Evolutionary conservation across 2,113 vertebrate genomes (phyloP).

Genomic region (Peromyscus polionotus): DNA sequence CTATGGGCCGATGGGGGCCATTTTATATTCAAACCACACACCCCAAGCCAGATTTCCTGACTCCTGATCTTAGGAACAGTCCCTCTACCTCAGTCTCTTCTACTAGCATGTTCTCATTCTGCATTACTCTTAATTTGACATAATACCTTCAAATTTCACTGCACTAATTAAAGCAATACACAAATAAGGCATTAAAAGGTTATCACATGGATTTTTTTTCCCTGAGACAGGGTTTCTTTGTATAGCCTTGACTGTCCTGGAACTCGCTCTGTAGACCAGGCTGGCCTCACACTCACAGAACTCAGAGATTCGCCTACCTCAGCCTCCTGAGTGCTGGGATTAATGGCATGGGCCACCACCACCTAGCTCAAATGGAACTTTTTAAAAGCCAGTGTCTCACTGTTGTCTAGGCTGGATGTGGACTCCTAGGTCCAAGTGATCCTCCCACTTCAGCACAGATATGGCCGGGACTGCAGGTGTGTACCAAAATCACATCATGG

Average conservation of each 20-base stretch:
- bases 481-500: background rate
- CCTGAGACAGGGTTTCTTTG: too few species aligned
- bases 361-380: background rate
- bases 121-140: constrained; percentile 38
- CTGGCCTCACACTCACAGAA: too few species aligned
- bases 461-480: background rate
- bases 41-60: background rate
- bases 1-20: too few species aligned
- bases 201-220: background rate
- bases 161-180: constrained; percentile 28
- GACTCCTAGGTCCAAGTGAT: background rate
- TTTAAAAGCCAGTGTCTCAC: background rate
- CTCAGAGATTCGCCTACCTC: too few species aligned
- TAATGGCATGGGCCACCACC: too few species aligned
- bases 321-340: too few species aligned
- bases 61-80: background rate
- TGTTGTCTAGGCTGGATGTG: background rate
- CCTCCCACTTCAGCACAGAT: background rate
- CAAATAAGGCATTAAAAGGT: background rate
- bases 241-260: too few species aligned
- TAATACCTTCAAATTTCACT: background rate
- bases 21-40: background rate
- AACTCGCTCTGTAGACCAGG: too few species aligned
- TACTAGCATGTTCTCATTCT: background rate
- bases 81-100: background rate